Conservation (phyloP, 2,888 invertebrate genomes). For the Vesta saturnalis region DNA sequence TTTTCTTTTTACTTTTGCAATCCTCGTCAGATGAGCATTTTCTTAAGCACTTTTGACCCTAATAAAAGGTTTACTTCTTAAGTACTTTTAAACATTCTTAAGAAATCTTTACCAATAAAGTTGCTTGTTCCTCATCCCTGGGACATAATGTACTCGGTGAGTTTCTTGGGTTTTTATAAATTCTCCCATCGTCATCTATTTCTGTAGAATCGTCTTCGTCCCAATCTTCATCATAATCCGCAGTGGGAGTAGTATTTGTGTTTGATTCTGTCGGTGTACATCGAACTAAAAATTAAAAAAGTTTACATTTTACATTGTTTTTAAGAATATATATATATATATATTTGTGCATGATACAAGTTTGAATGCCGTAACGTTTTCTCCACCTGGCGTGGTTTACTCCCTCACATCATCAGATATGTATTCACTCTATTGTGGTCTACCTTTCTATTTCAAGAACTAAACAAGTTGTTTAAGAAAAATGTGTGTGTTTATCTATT, state of each 20-base stretch:
- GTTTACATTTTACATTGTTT: no score
- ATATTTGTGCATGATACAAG: no score
- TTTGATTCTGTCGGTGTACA: conserved; percentile 5
- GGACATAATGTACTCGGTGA: conserved; percentile 88
- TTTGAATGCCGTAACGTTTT: no score
- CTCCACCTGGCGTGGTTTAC: no score
- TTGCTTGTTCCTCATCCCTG: conserved; percentile 86
- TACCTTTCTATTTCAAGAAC: no score
- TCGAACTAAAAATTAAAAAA: neutral
- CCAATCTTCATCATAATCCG: conserved; percentile 63
- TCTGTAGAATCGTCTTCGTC: conserved; percentile 64
- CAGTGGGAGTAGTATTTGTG: conserved; percentile 26
- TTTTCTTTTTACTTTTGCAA: conserved; percentile 96
- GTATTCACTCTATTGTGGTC: no score
- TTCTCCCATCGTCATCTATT: conserved; percentile 81
- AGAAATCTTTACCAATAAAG: conserved; percentile 69
- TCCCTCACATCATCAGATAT: no score
- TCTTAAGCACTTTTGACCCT: conserved; percentile 87
- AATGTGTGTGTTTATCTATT: no score
- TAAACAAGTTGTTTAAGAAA: no score
- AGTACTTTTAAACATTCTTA: no score
- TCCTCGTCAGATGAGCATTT: conserved; percentile 95
- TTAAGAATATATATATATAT: neutral
- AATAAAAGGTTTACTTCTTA: neutral
- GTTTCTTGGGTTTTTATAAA: conserved; percentile 89